Evolutionary conservation across 2,797 vertebrate genomes (phyloP), one percentile per base, ranked within the genome.

Genomic region (Malurus splendens): DNA sequence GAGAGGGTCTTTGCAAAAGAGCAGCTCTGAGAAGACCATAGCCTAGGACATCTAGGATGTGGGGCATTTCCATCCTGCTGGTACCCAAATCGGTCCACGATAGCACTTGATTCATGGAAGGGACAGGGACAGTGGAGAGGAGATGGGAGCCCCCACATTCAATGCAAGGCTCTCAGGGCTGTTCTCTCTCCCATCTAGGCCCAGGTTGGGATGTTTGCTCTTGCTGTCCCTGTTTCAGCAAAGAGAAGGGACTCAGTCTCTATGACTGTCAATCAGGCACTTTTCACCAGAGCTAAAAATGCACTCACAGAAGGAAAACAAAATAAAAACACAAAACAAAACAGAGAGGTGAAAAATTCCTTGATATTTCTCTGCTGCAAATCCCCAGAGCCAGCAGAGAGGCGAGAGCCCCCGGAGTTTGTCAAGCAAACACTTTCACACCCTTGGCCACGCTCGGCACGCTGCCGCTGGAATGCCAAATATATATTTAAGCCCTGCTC

Each of bases 361-460:
- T 94, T 94, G 93, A 95, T 83, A 95, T 96, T 96, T 95, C 94
- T 95, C 93, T 89, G 88, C 90, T 94, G 92, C 5, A n/a, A 95
- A 96, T 96, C 95, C 94, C 96, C 57, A 51, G 86, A 92, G 96
- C 86, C 48, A 10, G 93, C 87, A 83, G 86, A 83, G 90, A 96
- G 92, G 93, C 48, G 74, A 96, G 92, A 96, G 95, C 93, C 93
- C 92, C 94, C 92, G 3, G 94, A 93, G 95, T 96, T 96, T 96
- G 95, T 97, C 96, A 96, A 95, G 94, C 94, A 96, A 95, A 96
- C 93, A 96, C 95, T 96, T 96, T 96, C 96, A 96, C 95, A 95
- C 94, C 94, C 95, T 89, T 15, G 32, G 85, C 95, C 62, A 2
- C 18, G 74, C 92, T 93, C 85, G 50, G 88, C 90, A 75, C 10